Evolutionary conservation across 2,113 vertebrate genomes (phyloP).

Genomic region (Casuarius casuarius): DNA sequence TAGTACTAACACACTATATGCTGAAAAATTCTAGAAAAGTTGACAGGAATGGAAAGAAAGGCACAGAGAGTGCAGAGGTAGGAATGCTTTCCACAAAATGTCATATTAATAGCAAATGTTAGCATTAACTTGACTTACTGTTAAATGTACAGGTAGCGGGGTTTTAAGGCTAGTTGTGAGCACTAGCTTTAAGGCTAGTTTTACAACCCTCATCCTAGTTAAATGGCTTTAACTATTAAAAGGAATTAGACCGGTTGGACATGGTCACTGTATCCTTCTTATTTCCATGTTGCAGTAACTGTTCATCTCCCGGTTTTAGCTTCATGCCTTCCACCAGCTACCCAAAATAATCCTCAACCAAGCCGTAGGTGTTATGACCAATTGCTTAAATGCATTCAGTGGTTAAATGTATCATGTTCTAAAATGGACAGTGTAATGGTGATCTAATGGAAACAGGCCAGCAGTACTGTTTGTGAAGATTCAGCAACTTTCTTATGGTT

Average conservation of each 20-base stretch:
- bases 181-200: background rate
- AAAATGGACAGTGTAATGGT: slow-evolving; percentile 21
- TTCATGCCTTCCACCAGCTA: background rate
- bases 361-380: slow-evolving; percentile 4
- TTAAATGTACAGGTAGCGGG: background rate
- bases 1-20: background rate
- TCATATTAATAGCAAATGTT: background rate
- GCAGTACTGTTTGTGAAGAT: background rate
- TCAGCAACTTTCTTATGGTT: background rate
- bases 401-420: slow-evolving; percentile 61
- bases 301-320: background rate
- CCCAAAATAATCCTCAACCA: background rate
- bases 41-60: background rate
- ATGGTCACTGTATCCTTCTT: background rate
- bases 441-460: slow-evolving; percentile 37
- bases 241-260: background rate
- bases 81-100: background rate
- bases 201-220: background rate
- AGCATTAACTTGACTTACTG: background rate
- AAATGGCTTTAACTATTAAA: background rate
- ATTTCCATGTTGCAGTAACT: slow-evolving; percentile 3
- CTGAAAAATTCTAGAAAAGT: background rate
- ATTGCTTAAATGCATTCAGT: slow-evolving; percentile 24
- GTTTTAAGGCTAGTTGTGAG: background rate
- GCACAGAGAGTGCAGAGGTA: background rate